phyloP scores from a whole-genome alignment of 1,140 invertebrate genomes.

The Cherax destructor region DNA sequence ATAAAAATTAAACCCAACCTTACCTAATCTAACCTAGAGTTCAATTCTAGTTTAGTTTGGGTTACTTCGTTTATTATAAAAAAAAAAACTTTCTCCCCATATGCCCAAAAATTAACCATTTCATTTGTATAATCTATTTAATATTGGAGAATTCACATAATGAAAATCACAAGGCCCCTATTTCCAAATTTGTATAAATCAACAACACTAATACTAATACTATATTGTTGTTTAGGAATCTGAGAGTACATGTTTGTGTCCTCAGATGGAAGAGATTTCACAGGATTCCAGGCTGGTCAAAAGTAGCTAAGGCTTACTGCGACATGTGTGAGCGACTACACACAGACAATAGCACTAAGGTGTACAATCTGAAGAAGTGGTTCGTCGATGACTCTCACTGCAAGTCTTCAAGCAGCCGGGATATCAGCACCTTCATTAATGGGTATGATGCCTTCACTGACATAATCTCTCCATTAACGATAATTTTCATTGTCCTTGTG shows the following conservation, averaged over 20 bases:
- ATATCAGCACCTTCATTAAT: slow-evolving; percentile 22
- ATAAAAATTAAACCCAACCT: no score
- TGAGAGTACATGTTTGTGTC: background rate
- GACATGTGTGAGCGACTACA: slow-evolving; percentile 39
- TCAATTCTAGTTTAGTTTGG: no score
- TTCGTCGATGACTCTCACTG: slow-evolving; percentile 27
- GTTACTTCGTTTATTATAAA: no score
- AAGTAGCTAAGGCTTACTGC: background rate
- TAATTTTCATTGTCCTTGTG: background rate
- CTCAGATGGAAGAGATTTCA: slow-evolving; percentile 20
- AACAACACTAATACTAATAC: no score
- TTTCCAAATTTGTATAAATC: no score
- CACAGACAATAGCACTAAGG: slow-evolving; percentile 2
- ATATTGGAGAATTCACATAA: no score
- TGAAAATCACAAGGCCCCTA: no score
- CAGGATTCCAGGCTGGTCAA: background rate
- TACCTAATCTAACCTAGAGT: no score
- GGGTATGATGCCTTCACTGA: background rate
- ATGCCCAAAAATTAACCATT: no score
- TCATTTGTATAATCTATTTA: no score
- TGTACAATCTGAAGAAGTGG: slow-evolving; percentile 13
- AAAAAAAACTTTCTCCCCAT: no score
- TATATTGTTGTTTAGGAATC: no score
- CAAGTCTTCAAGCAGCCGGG: background rate
- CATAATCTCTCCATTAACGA: background rate